phyloP scores from a whole-genome alignment of 2,888 invertebrate genomes.

The Sericinus montela region DNA sequence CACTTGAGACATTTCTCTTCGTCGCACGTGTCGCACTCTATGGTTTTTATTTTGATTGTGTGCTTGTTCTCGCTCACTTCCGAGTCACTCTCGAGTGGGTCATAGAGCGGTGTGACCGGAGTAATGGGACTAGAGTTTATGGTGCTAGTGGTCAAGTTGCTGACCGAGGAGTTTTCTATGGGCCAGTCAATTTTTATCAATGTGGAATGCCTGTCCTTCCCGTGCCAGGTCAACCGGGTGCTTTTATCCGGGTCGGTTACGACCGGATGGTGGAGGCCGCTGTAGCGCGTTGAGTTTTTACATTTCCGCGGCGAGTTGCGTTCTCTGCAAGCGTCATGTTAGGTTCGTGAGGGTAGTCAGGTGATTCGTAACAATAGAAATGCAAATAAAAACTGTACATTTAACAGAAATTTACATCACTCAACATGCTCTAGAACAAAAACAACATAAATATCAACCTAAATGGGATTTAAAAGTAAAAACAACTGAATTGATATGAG shows the following conservation, averaged over 20 bases:
- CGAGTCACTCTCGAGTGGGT: constrained; percentile 67
- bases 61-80: constrained; percentile 64
- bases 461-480: neutral
- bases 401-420: neutral
- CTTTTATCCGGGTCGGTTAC: constrained; percentile 35
- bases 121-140: constrained; percentile 56
- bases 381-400: neutral
- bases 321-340: constrained; percentile 59
- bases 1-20: constrained; percentile 65
- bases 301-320: constrained; percentile 65
- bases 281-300: constrained; percentile 53
- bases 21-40: constrained; percentile 49
- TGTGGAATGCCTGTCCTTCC: constrained; percentile 69
- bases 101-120: constrained; percentile 59
- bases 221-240: constrained; percentile 62
- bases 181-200: constrained; percentile 73
- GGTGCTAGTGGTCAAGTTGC: constrained; percentile 53
- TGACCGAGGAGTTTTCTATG: constrained; percentile 46
- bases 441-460: constrained; percentile 2
- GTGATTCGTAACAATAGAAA: neutral
- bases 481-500: too few relatives aligned
- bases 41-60: constrained; percentile 56
- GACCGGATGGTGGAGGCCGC: constrained; percentile 51
- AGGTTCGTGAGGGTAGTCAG: constrained; percentile 23
- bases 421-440: constrained; percentile 10